These are phyloP conservation scores for Phortica magna DNA, from an alignment of 2,888 invertebrate genomes.

Conservation along the genomic window DNA sequence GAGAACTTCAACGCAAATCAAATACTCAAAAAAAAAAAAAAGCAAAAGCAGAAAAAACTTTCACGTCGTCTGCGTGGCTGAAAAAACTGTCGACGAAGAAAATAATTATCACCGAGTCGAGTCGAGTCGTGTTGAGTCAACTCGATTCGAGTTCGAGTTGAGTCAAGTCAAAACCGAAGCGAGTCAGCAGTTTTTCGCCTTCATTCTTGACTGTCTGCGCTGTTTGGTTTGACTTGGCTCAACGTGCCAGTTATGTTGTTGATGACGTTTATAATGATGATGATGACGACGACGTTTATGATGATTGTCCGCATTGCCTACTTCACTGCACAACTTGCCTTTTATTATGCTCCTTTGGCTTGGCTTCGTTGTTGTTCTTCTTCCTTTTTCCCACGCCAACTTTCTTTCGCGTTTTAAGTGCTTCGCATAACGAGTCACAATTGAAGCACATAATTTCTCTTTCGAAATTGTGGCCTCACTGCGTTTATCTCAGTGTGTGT, in stretches of 20 bases:
- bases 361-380: too few species aligned
- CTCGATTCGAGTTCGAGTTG: not conserved
- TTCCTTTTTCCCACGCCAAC: not conserved
- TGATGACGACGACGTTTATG: not conserved
- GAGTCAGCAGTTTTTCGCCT: constrained; percentile 17
- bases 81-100: constrained; percentile 20
- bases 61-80: not conserved
- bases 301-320: constrained; percentile 2
- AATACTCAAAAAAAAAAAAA: not conserved
- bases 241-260: not conserved
- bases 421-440: constrained; percentile 26
- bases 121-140: not conserved
- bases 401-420: constrained; percentile 12
- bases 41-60: not conserved
- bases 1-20: not conserved
- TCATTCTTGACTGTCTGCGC: not conserved
- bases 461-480: constrained; percentile 32
- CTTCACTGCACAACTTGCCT: not conserved
- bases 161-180: not conserved
- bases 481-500: not conserved
- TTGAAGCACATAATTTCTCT: constrained; percentile 55
- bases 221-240: not conserved
- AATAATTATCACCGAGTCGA: constrained; percentile 21
- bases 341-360: not conserved
- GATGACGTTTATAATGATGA: not conserved